Percentiles rank a stretch among this genome's conserved stretches.
Conservation (phyloP, 2,113 vertebrate genomes). For the Phaethon lepturus region DNA sequence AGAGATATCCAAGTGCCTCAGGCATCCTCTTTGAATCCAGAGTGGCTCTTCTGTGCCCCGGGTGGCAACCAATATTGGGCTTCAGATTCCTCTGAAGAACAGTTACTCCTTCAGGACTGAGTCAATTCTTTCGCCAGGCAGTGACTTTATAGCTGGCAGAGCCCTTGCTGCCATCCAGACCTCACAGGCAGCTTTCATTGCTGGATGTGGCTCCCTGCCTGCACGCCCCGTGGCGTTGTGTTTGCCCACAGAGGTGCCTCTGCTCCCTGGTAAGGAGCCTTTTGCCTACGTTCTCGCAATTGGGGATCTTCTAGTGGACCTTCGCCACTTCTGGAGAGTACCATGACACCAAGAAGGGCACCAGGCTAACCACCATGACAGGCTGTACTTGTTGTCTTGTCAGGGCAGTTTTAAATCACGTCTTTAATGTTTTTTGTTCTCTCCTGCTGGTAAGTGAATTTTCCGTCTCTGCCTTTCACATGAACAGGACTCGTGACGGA, state of each 20-base stretch:
- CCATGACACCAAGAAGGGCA: not conserved
- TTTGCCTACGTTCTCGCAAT: rapidly evolving
- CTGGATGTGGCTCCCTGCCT: not conserved
- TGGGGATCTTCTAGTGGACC: not conserved
- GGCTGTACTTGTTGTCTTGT: not conserved
- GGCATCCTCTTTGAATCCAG: not conserved
- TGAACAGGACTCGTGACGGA: not conserved
- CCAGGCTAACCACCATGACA: not conserved
- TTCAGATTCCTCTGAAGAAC: not conserved
- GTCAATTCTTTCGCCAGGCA: not conserved
- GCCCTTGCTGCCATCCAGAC: not conserved
- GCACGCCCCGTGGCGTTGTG: rapidly evolving
- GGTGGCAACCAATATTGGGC: not conserved
- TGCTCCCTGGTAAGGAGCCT: not conserved
- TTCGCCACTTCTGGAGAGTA: not conserved
- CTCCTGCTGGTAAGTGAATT: not conserved
- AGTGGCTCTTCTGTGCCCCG: not conserved
- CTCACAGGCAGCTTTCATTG: not conserved
- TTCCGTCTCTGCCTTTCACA: not conserved
- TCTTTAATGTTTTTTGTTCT: not conserved
- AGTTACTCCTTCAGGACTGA: not conserved
- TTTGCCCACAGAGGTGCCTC: not conserved
- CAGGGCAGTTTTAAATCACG: not conserved
- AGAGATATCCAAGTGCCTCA: not conserved
- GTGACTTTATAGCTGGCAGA: not conserved